Conservation (phyloP, 1,140 invertebrate species). For the Acyrthosiphon pisum region DNA sequence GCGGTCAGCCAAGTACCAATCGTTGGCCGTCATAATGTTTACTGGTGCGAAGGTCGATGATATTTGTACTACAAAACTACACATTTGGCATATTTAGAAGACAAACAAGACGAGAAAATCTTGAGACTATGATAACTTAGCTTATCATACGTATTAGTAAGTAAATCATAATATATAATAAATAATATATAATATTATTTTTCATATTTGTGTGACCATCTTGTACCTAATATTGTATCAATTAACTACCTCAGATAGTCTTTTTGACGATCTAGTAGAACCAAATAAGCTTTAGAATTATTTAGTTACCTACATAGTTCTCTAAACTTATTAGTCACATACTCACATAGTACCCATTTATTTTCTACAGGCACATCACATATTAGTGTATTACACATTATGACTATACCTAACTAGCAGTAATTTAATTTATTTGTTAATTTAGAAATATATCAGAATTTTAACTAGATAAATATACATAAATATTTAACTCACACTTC, state of each 20-base stretch:
- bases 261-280: neutral
- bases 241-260: neutral
- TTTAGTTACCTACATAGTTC: neutral
- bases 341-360: neutral
- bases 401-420: neutral
- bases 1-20: neutral
- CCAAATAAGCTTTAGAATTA: neutral
- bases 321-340: neutral
- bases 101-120: neutral
- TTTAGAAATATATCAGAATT: neutral
- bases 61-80: neutral
- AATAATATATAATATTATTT: neutral
- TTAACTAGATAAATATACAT: neutral
- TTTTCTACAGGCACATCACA: neutral
- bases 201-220: neutral
- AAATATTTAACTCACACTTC: neutral
- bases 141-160: neutral
- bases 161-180: neutral
- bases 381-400: neutral
- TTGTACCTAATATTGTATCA: neutral
- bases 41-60: neutral
- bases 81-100: neutral
- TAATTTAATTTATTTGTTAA: neutral
- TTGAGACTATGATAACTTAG: neutral
- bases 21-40: conserved; percentile 4